Base-by-base conservation (phyloP, 2,113 vertebrate species). In the Silurus asotus region DNA sequence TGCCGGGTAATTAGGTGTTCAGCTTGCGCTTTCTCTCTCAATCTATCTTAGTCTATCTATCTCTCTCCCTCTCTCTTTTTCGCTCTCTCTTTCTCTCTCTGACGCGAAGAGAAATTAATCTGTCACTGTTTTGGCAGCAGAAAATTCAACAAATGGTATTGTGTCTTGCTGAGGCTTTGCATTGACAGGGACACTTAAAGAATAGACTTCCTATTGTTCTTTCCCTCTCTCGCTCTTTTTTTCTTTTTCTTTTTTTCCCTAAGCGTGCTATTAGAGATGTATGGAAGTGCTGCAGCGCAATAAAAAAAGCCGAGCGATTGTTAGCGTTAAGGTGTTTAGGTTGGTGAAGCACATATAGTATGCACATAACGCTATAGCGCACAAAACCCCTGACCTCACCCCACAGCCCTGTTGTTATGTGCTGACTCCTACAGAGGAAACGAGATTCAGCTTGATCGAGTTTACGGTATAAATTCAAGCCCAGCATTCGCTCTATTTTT, bases 1-100 rank as follows among this genome's bases (percentile, higher is more conserved):
- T 94, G 80, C 92, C 82, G 92, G 90, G 91, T 95, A 95, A 95
- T 96, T 95, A 95, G 93, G 91, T 94, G 94, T 93, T 93, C 93
- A 93, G 91, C 89, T 92, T 92, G 90, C 90, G 89, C 88, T 88
- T 89, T 93, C 92, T 88, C 61, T 88, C 83, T 86, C 48, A 87
- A 86, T 88, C 89, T 37, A 37, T 37, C 37, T 37, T 37, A 37
- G 37, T 67, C 86, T 82, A 49, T 84, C 79, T 85, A 28, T 79
- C 88, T 89, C 88, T 23, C 83, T 48, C 20, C 51, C 19, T 61
- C 20, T 67, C 61, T 64, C 23, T 37, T 37, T 37, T 37, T 37
- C 37, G 8, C 55, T 48, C 49, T 51, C 25, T n/a, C 74, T 85
- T 25, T 67, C 61, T 80, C 25, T 14, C 58, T 79, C 59, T 82